A percentile compares a stretch with the other conserved stretches of the same genome.
Conservation (phyloP, 2,113 vertebrate species). For the cat (Felis catus) region DNA sequence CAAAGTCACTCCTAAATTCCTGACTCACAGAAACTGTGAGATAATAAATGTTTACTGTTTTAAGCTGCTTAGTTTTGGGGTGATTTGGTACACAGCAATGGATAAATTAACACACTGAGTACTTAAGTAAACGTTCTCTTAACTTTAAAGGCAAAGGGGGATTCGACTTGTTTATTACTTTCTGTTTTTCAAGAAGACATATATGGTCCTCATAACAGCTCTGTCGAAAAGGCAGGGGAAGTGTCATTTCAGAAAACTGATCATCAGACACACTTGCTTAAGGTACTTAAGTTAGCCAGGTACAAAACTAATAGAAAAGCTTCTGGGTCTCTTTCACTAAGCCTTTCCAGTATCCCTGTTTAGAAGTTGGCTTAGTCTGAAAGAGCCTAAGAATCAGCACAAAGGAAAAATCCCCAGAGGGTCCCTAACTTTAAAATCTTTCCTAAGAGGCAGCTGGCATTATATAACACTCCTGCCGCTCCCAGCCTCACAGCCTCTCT, state of each 20-base stretch:
- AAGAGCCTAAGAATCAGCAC: not conserved
- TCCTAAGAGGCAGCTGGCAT: not conserved
- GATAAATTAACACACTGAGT: not conserved
- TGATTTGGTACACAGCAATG: not conserved
- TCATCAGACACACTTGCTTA: not conserved
- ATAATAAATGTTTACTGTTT: conserved; percentile 26
- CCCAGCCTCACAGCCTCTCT: not conserved
- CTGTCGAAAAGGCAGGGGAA: not conserved
- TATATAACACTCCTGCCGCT: not conserved
- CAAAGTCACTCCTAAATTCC: not conserved
- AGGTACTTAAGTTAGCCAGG: not conserved
- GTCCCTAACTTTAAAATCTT: not conserved
- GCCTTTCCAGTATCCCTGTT: not conserved
- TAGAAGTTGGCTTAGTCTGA: not conserved
- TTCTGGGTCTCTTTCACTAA: not conserved
- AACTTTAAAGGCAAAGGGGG: conserved; percentile 27
- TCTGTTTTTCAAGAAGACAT: not conserved
- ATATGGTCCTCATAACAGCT: not conserved
- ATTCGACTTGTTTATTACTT: not conserved
- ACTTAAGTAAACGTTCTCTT: not conserved
- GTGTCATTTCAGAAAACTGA: not conserved
- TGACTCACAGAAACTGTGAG: not conserved
- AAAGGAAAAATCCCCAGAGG: conserved; percentile 24
- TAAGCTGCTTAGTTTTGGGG: not conserved
- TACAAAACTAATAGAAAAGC: not conserved